A percentile compares a stretch with the other conserved stretches of the same genome.
phyloP scores from a whole-genome alignment of 2,113 vertebrate genomes.

The Synchiropus splendidus region DNA sequence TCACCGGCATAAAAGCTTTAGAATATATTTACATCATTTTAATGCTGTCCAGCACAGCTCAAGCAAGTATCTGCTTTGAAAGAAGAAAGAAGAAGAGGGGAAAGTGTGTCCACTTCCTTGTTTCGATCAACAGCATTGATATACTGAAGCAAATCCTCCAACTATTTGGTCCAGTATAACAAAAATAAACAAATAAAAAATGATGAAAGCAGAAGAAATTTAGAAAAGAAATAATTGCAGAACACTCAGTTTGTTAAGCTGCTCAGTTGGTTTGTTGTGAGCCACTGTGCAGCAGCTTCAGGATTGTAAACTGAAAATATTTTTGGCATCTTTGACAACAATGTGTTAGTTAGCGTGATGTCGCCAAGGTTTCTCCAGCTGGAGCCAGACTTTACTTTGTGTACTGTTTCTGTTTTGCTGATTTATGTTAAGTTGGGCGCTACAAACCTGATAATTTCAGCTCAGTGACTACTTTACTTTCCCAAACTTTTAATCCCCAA shows the following conservation, averaged over 20 bases:
- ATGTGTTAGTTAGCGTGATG: slow-evolving; percentile 16
- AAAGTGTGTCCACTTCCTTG: too few relatives aligned
- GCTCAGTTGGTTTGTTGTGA: slow-evolving; percentile 8
- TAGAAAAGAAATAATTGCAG: too few relatives aligned
- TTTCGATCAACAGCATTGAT: too few relatives aligned
- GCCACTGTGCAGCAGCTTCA: slow-evolving; percentile 6
- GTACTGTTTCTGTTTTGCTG: slow-evolving; percentile 4
- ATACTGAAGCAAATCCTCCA: too few relatives aligned
- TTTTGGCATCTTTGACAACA: slow-evolving; percentile 30
- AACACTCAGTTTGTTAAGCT: too few relatives aligned
- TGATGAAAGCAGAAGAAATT: neutral
- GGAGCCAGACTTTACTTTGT: slow-evolving; percentile 6
- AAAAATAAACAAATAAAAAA: neutral
- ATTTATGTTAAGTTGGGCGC: slow-evolving; percentile 7
- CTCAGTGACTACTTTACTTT: slow-evolving; percentile 20
- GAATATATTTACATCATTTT: too few relatives aligned
- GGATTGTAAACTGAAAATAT: slow-evolving; percentile 17
- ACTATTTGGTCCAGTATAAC: neutral
- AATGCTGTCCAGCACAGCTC: too few relatives aligned
- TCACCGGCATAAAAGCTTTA: too few relatives aligned
- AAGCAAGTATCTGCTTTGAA: too few relatives aligned
- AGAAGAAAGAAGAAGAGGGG: too few relatives aligned
- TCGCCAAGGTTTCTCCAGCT: slow-evolving; percentile 9
- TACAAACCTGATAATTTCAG: slow-evolving; percentile 9
- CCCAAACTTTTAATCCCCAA: slow-evolving; percentile 25